These are phyloP conservation scores for Andrena praecox DNA, from an alignment of 2,888 invertebrate genomes.

Conservation along the genomic window DNA sequence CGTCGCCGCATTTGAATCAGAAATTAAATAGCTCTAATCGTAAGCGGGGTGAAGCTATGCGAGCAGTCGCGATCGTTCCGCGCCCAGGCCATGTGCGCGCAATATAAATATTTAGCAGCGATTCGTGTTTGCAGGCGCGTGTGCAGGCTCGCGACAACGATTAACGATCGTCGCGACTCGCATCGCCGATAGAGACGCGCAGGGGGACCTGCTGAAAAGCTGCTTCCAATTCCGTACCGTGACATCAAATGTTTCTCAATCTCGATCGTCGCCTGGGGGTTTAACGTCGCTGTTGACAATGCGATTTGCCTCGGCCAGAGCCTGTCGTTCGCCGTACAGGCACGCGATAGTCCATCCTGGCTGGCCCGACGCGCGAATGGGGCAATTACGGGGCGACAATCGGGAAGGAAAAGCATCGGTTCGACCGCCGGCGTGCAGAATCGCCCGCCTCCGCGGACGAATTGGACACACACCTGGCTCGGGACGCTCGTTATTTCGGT, in stretches of 20 bases:
- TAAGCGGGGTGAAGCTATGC: not conserved
- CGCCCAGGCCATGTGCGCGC: constrained; percentile 32
- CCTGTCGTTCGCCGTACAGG: no score
- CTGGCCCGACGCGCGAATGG: not conserved
- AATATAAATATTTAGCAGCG: constrained; percentile 40
- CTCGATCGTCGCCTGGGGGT: no score
- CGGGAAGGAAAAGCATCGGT: not conserved
- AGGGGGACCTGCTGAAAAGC: not conserved
- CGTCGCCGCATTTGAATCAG: no score
- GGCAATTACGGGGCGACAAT: not conserved
- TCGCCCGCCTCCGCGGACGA: not conserved
- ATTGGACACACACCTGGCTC: not conserved
- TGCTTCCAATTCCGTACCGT: not conserved
- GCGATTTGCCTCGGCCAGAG: not conserved
- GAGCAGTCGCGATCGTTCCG: not conserved
- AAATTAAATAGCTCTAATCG: not conserved
- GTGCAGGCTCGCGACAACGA: not conserved
- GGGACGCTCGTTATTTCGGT: constrained; percentile 15
- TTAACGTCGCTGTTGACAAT: constrained; percentile 17
- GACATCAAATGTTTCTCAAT: constrained; percentile 15
- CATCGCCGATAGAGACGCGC: not conserved
- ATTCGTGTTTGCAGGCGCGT: constrained; percentile 6
- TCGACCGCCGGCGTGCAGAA: not conserved
- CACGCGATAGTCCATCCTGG: not conserved
- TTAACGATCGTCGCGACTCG: not conserved